phyloP scores from a whole-genome alignment of 1,140 invertebrate genomes.

The Micrasema longulum region DNA sequence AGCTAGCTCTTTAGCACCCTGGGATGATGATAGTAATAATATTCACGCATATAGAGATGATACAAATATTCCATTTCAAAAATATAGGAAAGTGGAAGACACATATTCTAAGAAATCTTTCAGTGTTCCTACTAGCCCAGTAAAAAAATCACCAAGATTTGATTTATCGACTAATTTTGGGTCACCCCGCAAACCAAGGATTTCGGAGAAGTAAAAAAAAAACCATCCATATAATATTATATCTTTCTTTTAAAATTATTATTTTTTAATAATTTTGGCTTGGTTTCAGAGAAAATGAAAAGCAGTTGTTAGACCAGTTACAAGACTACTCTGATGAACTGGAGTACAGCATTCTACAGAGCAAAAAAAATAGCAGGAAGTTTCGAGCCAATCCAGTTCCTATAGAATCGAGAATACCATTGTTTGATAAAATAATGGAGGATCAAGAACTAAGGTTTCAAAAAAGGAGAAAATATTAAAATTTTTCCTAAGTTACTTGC shows the following conservation, averaged over 20 bases:
- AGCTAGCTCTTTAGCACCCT: background rate
- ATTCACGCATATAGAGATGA: constrained; percentile 42
- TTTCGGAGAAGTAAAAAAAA: constrained; percentile 71
- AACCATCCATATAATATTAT: background rate
- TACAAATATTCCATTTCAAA: constrained; percentile 46
- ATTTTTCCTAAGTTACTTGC: constrained; percentile 6
- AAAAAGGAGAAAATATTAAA: background rate
- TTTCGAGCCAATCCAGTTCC: constrained; percentile 74
- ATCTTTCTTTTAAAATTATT: too few species aligned
- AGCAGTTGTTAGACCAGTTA: constrained; percentile 68
- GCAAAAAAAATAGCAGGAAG: constrained; percentile 64
- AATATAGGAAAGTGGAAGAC: constrained; percentile 53
- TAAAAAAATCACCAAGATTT: constrained; percentile 57
- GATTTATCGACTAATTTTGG: constrained; percentile 63
- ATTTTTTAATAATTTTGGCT: constrained; percentile 22
- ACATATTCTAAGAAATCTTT: constrained; percentile 57
- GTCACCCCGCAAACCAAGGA: constrained; percentile 75
- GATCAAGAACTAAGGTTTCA: constrained; percentile 76
- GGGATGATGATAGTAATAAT: constrained; percentile 57
- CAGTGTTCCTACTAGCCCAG: constrained; percentile 71
- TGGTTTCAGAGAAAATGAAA: constrained; percentile 72
- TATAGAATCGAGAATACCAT: constrained; percentile 74
- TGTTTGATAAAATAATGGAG: constrained; percentile 77
- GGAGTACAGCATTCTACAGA: constrained; percentile 64
- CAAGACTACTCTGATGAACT: constrained; percentile 61